Base-by-base conservation (phyloP, 2,797 vertebrate genomes). In the Sebastes reedi region DNA sequence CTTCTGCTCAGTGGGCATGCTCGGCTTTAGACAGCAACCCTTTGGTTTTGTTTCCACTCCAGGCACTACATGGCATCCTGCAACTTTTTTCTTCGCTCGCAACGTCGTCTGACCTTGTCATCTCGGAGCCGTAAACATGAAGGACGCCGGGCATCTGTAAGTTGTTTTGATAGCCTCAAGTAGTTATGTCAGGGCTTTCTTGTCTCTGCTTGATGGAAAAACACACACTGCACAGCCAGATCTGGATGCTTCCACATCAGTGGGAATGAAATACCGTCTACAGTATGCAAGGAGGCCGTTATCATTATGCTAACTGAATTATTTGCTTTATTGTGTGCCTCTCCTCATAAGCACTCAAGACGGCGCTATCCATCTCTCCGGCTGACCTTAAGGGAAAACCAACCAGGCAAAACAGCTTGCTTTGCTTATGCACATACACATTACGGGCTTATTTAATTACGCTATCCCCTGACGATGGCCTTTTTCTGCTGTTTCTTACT, bases 231-330 rank as follows among this genome's bases (percentile, higher is more conserved):
- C 71, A 30, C 39, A n/a, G 69, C 65, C 79, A 67, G 72, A 79
- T 59, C 46, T 6, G 25, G 36, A 85, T 73, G 9, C 74, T 29
- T 77, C 81, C 81, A 69, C 86, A 88, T 85, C 81, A 52, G 72
- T 81, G 80, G 65, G 80, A 86, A 88, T 89, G 86, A 92, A 91
- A 84, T 79, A 76, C 70, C 54, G 84, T 81, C 62, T 79, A 72
- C 68, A 8, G 65, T 80, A 84, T 69, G 83, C 84, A 69, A 72
- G 85, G 73, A 76, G 86, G 87, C 91, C 85, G 75, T 91, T 88
- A 92, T 93, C 90, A 91, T 94, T 94, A 93, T 88, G 91, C 89
- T 92, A 93, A 94, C 90, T 85, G 83, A 92, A 93, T 94, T 87
- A 93, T 94, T 94, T 91, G 89, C 91, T 89, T 91, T 85, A 93